Base-by-base conservation (phyloP, 2,113 vertebrate genomes). In the Albula goreensis region DNA sequence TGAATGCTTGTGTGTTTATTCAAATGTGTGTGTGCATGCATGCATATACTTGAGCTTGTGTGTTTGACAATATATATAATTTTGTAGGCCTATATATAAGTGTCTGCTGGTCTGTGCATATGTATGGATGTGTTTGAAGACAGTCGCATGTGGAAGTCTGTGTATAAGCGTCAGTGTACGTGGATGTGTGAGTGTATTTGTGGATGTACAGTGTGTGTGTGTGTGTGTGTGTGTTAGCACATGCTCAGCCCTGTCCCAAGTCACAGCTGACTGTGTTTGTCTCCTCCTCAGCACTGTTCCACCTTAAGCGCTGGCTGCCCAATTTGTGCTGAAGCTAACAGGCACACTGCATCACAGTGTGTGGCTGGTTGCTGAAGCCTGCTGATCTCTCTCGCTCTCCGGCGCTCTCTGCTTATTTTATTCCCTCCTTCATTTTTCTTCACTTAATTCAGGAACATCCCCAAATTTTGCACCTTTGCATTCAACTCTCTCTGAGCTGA, bases 281-380 rank as follows among this genome's bases (percentile, higher is more conserved):
- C 7, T 56, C 60, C 48, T 79, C 56, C 53, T 85, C 85, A 70
- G 19, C 41, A 49, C 56, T 22, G 86, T 41, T 48, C 91, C 85
- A 91, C 90, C 90, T 92, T 92, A 92, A 91, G 88, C 79, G 79
- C 80, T 86, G 81, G 78, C 88, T 78, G 84, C 87, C 85, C 84
- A 88, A 88, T 91, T 90, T 88, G 90, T 91, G 90, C 91, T 87
- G 87, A 88, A 81, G 84, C 88, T 83, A 87, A 87, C 84, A 88
- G 88, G 83, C 89, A 87, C 91, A 89, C 31, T 83, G 86, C 89
- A 89, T 87, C 81, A 89, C 89, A 92, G 88, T 83, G 87, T 80
- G 66, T 83, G 86, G 85, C 86, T 82, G 81, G 86, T 83, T 90
- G 88, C 88, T 89, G 83, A 89, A 85, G 90, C 90, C 89, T 84